These are phyloP conservation scores for Rhopilema esculentum DNA, from an alignment of 30 jellyfish, hydroid and myxozoan genomes.

Conservation along the genomic window DNA sequence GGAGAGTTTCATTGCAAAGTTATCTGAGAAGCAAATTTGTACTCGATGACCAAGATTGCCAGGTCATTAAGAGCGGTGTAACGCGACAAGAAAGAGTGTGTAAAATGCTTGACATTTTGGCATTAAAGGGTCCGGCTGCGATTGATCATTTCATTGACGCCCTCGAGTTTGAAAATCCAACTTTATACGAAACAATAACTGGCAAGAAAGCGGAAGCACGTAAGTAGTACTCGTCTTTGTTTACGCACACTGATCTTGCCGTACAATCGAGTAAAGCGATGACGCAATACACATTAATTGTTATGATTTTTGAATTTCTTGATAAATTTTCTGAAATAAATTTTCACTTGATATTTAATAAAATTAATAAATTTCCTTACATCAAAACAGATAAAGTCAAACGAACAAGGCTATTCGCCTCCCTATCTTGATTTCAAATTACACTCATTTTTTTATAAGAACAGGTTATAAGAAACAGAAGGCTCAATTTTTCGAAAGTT, in stretches of 20 bases:
- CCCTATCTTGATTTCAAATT: too few species aligned
- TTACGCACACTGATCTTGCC: too few species aligned
- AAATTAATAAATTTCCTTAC: too few species aligned
- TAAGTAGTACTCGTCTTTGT: slow-evolving; percentile 1
- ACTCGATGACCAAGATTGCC: slow-evolving; percentile 97
- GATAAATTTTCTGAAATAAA: neutral
- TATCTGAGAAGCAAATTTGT: slow-evolving; percentile 84
- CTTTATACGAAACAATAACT: slow-evolving; percentile 73
- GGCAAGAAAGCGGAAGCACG: slow-evolving; percentile 87
- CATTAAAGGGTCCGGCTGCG: slow-evolving; percentile 85
- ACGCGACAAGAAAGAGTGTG: slow-evolving; percentile 90
- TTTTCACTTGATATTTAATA: too few species aligned
- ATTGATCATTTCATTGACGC: slow-evolving; percentile 83
- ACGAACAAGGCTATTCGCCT: too few species aligned
- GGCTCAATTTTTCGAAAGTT: too few species aligned
- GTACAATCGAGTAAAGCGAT: too few species aligned
- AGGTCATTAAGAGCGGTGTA: slow-evolving; percentile 61
- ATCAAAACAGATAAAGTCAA: too few species aligned
- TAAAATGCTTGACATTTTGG: slow-evolving; percentile 77
- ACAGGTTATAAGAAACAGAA: too few species aligned
- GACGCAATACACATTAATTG: too few species aligned
- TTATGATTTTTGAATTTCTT: neutral
- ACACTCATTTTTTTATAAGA: too few species aligned
- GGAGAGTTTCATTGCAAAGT: slow-evolving; percentile 76
- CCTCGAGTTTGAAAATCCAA: slow-evolving; percentile 89